These are phyloP conservation scores for Flexamia atlantica DNA, from an alignment of 2,888 invertebrate genomes.

Conservation along the genomic window DNA sequence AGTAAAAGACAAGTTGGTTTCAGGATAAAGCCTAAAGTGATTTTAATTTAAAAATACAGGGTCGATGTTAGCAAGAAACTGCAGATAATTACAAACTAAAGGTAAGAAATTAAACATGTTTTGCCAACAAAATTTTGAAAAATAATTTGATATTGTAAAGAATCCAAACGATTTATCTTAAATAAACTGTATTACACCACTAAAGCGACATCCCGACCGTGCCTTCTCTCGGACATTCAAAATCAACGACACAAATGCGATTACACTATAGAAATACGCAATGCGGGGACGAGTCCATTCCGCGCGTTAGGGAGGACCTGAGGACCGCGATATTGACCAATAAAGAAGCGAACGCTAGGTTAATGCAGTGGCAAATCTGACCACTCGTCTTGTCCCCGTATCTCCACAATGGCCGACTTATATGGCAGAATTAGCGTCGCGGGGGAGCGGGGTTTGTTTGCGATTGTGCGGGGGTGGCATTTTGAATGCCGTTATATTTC, in stretches of 20 bases:
- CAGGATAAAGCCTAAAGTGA: too few relatives aligned
- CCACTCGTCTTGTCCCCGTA: conserved; percentile 42
- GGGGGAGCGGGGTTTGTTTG: conserved; percentile 58
- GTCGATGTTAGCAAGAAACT: too few relatives aligned
- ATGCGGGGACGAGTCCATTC: not conserved
- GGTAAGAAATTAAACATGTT: too few relatives aligned
- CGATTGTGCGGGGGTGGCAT: conserved; percentile 58
- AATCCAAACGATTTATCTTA: too few relatives aligned
- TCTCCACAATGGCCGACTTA: conserved; percentile 59
- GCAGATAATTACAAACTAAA: too few relatives aligned
- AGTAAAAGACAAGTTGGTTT: too few relatives aligned
- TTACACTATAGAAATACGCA: not conserved
- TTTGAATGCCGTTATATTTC: conserved; percentile 65
- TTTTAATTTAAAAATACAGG: too few relatives aligned
- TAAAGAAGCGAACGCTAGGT: conserved; percentile 53
- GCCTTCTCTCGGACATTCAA: too few relatives aligned
- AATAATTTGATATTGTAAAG: too few relatives aligned
- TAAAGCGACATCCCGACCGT: too few relatives aligned
- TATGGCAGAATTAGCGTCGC: conserved; percentile 59
- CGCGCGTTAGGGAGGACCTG: conserved; percentile 7
- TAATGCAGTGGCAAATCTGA: conserved; percentile 57
- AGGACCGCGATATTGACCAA: conserved; percentile 47
- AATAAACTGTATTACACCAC: too few relatives aligned
- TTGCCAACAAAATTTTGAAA: too few relatives aligned
- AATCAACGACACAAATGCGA: not conserved